A percentile compares a stretch with the other conserved stretches of the same genome.
Conservation (phyloP, 2,797 vertebrate species). For the Salmo trutta region DNA sequence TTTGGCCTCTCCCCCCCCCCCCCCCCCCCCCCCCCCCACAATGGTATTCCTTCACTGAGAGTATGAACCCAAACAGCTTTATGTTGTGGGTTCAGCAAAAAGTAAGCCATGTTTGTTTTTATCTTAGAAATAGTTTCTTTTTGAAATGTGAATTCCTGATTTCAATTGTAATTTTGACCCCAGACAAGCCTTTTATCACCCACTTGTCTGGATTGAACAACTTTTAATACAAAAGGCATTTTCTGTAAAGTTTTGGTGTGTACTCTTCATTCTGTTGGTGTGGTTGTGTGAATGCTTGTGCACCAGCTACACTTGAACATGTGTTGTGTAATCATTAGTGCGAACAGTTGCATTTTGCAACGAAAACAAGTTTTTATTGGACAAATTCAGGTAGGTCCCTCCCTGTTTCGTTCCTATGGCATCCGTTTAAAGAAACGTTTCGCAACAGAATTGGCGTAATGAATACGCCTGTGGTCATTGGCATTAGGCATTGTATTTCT, state of each 20-base stretch:
- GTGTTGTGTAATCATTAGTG: neutral
- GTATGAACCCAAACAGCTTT: conserved; percentile 15
- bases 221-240: conserved; percentile 90
- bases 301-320: neutral
- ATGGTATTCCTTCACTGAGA: conserved; percentile 68
- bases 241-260: conserved; percentile 75
- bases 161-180: conserved; percentile 79
- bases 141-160: conserved; percentile 77
- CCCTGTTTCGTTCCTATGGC: no score
- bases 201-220: conserved; percentile 79
- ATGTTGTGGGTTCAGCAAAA: conserved; percentile 64
- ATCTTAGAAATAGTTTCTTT: conserved; percentile 53
- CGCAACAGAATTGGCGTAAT: no score
- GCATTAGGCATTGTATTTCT: neutral
- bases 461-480: neutral
- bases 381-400: no score
- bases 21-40: conserved; percentile 46
- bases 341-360: no score
- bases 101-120: conserved; percentile 68
- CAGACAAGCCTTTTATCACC: conserved; percentile 75
- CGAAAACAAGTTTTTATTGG: no score
- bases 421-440: no score
- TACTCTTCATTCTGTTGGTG: conserved; percentile 52
- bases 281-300: neutral
- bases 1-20: conserved; percentile 5